phyloP scores from a whole-genome alignment of 2,888 invertebrate genomes.

The Nysson spinosus region DNA sequence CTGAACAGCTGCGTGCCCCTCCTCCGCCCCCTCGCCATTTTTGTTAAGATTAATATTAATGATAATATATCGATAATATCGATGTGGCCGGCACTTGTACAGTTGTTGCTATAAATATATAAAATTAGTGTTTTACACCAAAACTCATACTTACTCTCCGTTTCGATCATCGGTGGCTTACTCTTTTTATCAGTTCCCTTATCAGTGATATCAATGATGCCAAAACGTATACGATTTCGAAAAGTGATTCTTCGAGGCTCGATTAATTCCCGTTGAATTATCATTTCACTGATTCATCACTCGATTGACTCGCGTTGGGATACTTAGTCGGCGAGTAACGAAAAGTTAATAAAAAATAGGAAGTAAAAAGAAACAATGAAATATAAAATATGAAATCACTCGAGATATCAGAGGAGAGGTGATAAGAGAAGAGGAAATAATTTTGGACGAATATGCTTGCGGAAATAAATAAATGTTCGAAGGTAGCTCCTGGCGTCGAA shows the following conservation, averaged over 20 bases:
- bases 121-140: conserved; percentile 77
- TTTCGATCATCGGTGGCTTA: conserved; percentile 15
- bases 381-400: too few relatives aligned
- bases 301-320: too few relatives aligned
- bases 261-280: too few relatives aligned
- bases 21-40: conserved; percentile 35
- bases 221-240: too few relatives aligned
- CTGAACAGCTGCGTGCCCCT: conserved; percentile 50
- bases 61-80: conserved; percentile 50
- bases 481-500: conserved; percentile 20
- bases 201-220: too few relatives aligned
- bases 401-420: too few relatives aligned
- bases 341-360: too few relatives aligned
- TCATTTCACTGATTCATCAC: too few relatives aligned
- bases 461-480: background rate
- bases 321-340: too few relatives aligned
- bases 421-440: background rate
- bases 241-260: too few relatives aligned
- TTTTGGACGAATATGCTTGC: too few relatives aligned
- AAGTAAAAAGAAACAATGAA: too few relatives aligned
- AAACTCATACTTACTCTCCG: conserved; percentile 56
- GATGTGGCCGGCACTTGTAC: conserved; percentile 75
- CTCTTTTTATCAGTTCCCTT: background rate
- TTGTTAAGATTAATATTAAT: conserved; percentile 30
- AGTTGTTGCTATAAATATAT: conserved; percentile 77